Evolutionary conservation across 2,113 vertebrate genomes (phyloP).

Genomic region (Peromyscus polionotus): DNA sequence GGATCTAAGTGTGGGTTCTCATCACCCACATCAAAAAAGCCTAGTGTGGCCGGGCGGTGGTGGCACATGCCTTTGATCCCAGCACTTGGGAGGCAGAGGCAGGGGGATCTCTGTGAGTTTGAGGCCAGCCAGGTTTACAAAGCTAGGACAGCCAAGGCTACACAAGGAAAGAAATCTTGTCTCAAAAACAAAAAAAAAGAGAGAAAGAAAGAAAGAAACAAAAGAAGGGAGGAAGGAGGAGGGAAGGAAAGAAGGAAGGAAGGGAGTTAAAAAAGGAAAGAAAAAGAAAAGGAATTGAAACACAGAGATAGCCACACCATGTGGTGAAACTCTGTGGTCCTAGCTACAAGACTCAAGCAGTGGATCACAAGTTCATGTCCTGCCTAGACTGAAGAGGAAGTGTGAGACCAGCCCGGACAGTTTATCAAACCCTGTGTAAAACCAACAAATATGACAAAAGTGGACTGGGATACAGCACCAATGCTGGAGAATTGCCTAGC

Average conservation of each 20-base stretch:
- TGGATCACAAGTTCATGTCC: not conserved
- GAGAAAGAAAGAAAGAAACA: too few species aligned
- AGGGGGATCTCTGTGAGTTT: too few species aligned
- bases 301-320: not conserved
- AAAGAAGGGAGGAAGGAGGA: not conserved
- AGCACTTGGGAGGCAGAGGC: too few species aligned
- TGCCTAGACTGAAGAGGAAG: not conserved
- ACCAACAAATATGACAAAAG: not conserved
- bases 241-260: not conserved
- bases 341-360: not conserved
- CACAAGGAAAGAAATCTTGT: too few species aligned
- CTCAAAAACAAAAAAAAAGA: too few species aligned
- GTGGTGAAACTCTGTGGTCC: not conserved
- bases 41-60: not conserved
- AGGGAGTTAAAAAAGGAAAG: too few species aligned
- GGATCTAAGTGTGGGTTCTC: not conserved
- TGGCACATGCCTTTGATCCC: too few species aligned
- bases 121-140: too few species aligned
- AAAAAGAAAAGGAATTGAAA: not conserved
- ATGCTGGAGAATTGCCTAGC: not conserved
- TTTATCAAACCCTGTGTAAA: not conserved
- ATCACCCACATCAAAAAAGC: not conserved
- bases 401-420: not conserved
- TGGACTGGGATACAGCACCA: not conserved
- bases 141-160: too few species aligned